These are phyloP conservation scores for Periophthalmodon schlosseri DNA, from an alignment of 2,113 vertebrate species.

Conservation along the genomic window DNA sequence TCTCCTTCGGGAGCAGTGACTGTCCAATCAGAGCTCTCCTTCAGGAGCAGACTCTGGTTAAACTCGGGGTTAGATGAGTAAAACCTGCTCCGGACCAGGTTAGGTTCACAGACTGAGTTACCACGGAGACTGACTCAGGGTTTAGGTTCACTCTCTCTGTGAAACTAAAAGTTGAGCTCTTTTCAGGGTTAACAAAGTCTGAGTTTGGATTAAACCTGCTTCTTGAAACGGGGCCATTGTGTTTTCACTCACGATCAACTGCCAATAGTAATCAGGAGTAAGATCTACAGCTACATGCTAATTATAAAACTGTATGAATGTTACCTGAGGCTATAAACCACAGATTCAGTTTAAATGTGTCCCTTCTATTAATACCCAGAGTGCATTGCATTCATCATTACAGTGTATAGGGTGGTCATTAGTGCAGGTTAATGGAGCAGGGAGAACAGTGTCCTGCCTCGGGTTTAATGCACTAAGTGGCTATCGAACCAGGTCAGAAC, in stretches of 20 bases:
- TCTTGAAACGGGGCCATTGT: no score
- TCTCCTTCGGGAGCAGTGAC: no score
- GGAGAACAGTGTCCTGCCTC: conserved; percentile 44
- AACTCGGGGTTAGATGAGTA: no score
- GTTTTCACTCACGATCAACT: not conserved
- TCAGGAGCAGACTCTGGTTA: no score
- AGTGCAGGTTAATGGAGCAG: conserved; percentile 52
- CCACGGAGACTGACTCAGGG: no score
- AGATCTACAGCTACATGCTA: not conserved
- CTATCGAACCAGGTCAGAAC: conserved; percentile 67
- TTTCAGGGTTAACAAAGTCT: no score
- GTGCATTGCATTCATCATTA: not conserved
- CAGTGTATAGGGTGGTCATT: conserved; percentile 28
- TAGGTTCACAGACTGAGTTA: no score
- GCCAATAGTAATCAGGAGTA: not conserved
- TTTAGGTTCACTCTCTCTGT: no score
- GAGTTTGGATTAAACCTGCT: no score
- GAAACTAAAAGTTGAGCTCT: no score
- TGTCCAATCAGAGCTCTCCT: no score
- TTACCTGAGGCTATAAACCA: not conserved
- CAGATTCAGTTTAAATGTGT: not conserved
- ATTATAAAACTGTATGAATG: not conserved
- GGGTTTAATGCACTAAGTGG: conserved; percentile 48
- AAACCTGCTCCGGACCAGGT: no score
- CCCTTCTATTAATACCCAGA: not conserved